Conservation (phyloP, 2,888 invertebrate species). For the Nemoura dubitans region DNA sequence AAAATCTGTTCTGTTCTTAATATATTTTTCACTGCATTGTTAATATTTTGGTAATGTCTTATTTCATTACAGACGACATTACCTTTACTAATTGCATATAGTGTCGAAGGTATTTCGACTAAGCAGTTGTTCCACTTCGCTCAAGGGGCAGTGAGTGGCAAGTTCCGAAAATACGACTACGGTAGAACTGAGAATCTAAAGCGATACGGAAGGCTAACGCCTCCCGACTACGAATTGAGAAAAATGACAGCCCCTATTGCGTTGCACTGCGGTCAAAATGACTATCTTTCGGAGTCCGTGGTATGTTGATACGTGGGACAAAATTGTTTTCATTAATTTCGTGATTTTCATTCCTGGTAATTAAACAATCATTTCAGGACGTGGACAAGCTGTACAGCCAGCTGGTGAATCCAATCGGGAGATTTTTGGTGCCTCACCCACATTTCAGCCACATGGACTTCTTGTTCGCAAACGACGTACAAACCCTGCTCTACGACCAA, state of each 20-base stretch:
- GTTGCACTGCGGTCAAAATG: slow-evolving; percentile 68
- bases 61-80: slow-evolving; percentile 75
- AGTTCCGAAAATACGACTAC: slow-evolving; percentile 55
- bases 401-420: slow-evolving; percentile 66
- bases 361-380: slow-evolving; percentile 66
- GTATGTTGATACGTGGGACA: too few species aligned
- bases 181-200: not conserved
- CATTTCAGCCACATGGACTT: slow-evolving; percentile 77
- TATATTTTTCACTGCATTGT: too few species aligned
- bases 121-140: slow-evolving; percentile 77
- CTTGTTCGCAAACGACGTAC: slow-evolving; percentile 71
- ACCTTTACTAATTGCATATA: slow-evolving; percentile 72
- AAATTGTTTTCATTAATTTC: not conserved
- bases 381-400: slow-evolving; percentile 65
- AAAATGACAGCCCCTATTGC: slow-evolving; percentile 69
- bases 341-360: too few species aligned
- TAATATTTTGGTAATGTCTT: slow-evolving; percentile 47
- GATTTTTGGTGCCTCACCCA: slow-evolving; percentile 66
- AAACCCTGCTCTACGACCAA: slow-evolving; percentile 67
- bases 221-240: slow-evolving; percentile 57
- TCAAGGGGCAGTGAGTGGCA: slow-evolving; percentile 61
- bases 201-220: slow-evolving; percentile 56
- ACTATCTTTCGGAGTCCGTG: not conserved
- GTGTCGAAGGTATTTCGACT: slow-evolving; percentile 75
- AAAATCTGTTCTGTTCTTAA: too few species aligned